Evolutionary conservation across 2,797 vertebrate genomes (phyloP).

Genomic region (Cryptoblepharus egeriae): DNA sequence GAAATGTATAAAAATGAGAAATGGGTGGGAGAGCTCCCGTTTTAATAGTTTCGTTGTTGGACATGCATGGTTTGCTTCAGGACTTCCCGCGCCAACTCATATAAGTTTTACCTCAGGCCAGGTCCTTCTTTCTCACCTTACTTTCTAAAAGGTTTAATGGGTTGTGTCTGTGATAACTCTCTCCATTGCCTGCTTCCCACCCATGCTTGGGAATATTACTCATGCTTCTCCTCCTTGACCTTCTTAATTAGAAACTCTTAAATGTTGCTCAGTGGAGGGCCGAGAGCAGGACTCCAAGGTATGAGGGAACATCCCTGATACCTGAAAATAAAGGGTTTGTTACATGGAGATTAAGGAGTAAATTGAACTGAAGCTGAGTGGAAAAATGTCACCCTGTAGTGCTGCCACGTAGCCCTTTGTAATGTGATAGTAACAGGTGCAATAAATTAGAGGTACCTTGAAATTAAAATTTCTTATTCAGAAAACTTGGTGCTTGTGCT

Average conservation of each 20-base stretch:
- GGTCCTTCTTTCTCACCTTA: not conserved
- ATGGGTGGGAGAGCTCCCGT: too few species aligned
- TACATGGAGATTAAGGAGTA: slow-evolving; percentile 15
- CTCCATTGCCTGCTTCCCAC: too few species aligned
- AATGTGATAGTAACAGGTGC: slow-evolving; percentile 3
- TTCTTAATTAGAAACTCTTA: slow-evolving; percentile 19
- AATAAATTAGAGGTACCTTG: slow-evolving; percentile 46
- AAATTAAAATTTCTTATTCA: slow-evolving; percentile 61
- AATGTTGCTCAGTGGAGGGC: accelerated
- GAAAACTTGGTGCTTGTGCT: slow-evolving; percentile 41
- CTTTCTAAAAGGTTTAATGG: not conserved
- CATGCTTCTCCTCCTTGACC: not conserved
- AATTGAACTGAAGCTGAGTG: not conserved
- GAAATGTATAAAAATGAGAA: too few species aligned
- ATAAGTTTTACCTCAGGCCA: not conserved
- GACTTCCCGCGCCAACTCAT: not conserved
- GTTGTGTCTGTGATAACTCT: not conserved
- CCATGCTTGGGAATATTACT: slow-evolving; percentile 3
- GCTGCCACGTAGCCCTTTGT: slow-evolving; percentile 11
- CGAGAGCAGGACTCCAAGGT: accelerated
- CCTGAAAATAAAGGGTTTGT: not conserved
- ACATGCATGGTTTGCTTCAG: not conserved
- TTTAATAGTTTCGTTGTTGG: too few species aligned
- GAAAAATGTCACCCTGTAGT: slow-evolving; percentile 25
- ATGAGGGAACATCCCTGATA: not conserved